Conservation (phyloP, 2,113 vertebrate genomes). For the Xiphophorus hellerii region DNA sequence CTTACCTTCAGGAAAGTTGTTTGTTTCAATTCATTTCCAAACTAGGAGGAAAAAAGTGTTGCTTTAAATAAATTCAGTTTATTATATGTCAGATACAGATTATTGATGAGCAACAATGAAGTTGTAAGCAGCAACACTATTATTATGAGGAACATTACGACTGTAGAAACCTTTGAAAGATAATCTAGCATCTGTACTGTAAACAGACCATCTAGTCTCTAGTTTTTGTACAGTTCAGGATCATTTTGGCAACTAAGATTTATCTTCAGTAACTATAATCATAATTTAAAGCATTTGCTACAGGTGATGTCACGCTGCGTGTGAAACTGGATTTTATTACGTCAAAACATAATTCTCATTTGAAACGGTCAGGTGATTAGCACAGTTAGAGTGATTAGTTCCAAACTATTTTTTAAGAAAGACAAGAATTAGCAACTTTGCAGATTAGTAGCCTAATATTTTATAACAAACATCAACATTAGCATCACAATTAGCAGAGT, state of each 20-base stretch:
- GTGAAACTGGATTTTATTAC: too few relatives aligned
- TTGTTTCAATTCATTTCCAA: constrained; percentile 34
- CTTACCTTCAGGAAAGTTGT: constrained; percentile 30
- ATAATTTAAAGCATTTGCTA: neutral
- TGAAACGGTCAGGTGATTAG: too few relatives aligned
- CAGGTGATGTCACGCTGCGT: too few relatives aligned
- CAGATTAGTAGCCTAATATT: too few relatives aligned
- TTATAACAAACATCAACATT: neutral
- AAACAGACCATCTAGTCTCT: too few relatives aligned
- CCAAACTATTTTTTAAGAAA: too few relatives aligned
- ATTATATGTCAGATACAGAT: constrained; percentile 2
- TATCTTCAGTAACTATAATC: neutral
- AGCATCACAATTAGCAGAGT: neutral
- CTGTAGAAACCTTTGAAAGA: neutral
- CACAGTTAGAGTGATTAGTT: too few relatives aligned
- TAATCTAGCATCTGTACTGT: neutral
- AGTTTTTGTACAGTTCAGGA: neutral
- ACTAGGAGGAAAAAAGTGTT: constrained; percentile 16
- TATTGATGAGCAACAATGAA: neutral
- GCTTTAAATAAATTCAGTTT: constrained; percentile 1
- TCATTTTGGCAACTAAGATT: neutral
- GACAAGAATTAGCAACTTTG: too few relatives aligned
- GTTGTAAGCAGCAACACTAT: neutral
- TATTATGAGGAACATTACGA: neutral
- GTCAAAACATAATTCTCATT: too few relatives aligned